Percentiles rank a stretch among this genome's conserved stretches.
Conservation (phyloP, 2,113 vertebrate species). For the Phrynosoma platyrhinos region DNA sequence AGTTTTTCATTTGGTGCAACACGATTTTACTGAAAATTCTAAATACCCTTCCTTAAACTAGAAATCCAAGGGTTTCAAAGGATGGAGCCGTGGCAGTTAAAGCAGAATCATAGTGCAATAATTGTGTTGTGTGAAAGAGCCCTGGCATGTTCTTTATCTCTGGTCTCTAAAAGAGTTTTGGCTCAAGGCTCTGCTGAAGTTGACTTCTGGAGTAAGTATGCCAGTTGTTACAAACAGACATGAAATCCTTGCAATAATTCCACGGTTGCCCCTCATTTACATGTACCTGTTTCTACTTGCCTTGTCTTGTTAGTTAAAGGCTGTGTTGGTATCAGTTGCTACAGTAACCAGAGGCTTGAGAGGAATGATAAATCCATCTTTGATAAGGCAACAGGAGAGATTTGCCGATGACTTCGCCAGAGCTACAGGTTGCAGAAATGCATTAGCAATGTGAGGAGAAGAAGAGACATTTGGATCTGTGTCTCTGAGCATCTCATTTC, state of each 20-base stretch:
- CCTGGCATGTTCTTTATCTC: too few species aligned
- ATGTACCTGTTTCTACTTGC: conserved; percentile 1
- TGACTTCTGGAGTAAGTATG: not conserved
- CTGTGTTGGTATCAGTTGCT: conserved; percentile 23
- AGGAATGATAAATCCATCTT: conserved; percentile 19
- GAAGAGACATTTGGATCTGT: too few species aligned
- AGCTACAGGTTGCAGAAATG: not conserved
- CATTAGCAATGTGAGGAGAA: not conserved
- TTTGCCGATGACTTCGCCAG: not conserved
- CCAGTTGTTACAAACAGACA: not conserved
- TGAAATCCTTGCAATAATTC: not conserved
- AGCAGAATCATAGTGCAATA: too few species aligned
- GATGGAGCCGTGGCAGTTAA: too few species aligned
- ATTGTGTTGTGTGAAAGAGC: too few species aligned
- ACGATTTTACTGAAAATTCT: too few species aligned
- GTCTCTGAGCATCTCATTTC: too few species aligned
- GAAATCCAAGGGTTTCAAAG: too few species aligned
- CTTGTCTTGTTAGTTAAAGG: conserved; percentile 8
- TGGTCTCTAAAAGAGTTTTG: not conserved
- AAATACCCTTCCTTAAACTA: too few species aligned
- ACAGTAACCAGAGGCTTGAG: conserved; percentile 23
- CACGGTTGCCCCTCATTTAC: not conserved
- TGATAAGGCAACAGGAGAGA: not conserved
- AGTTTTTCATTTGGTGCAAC: too few species aligned
- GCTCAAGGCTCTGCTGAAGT: too few species aligned